Evolutionary conservation across 2,888 invertebrate genomes (phyloP), one percentile per base, ranked within the genome.

Genomic region (Allygus modestus): DNA sequence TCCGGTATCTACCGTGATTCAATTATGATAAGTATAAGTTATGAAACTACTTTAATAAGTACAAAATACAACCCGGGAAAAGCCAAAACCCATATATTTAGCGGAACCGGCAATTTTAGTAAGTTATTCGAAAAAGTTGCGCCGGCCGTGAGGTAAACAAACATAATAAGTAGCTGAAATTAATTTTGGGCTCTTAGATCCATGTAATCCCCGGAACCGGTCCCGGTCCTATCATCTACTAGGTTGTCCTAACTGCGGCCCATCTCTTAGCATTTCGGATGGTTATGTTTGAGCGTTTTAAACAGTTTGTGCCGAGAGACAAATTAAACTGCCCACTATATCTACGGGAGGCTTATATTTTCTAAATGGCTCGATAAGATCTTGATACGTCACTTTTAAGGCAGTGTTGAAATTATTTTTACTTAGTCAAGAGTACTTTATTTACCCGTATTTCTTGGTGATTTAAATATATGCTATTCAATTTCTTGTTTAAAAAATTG

Each of bases 11-110:
- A 41, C 71, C 12, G 71, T 37, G 71, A 71, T 71, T 71, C 71
- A 71, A 71, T 71, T 71, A 71, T 41, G 71, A 71, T 71, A 71
- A 71, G 41, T 71, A 71, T 41, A 71, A 71, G 71, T 71, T 71
- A 71, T 71, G 65, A 9, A 65, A 65, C 65, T 65, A 65, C 65
- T 15, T 65, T 65, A 58, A 58, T 58, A 65, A 65, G 65, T 65
- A 65, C 65, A 31, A 65, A 65, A 65, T 65, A 65, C 65, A 15
- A 65, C 65, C 1, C 51, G 58, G 58, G 65, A 31, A 58, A 65
- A 65, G 71, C 71, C 17, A 37, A 41, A 41, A 41, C 33, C 31
- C 71, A 71, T 71, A 71, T 41, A 71, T 71, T 71, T 41, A 41
- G 71, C 20, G 41, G 71, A 20, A 71, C 71, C 71, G 71, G 71